phyloP scores from a whole-genome alignment of 2,113 vertebrate species.

The Aplodontia rufa region DNA sequence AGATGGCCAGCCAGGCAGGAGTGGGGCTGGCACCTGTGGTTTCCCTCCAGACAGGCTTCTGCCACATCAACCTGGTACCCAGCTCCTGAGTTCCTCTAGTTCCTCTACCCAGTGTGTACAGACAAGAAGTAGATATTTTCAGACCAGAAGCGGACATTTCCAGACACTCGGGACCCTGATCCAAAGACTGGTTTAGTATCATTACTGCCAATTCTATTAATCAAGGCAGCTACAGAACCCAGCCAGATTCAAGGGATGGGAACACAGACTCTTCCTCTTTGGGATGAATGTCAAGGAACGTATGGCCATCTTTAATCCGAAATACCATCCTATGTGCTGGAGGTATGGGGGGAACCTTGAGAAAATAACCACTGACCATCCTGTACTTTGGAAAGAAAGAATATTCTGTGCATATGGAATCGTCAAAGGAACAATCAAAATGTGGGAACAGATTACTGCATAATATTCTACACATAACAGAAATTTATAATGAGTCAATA shows the following conservation, averaged over 20 bases:
- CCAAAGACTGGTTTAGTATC: not conserved
- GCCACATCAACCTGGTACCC: not conserved
- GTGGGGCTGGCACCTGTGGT: rapidly evolving
- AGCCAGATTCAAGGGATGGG: not conserved
- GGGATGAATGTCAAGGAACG: not conserved
- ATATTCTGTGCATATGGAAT: not conserved
- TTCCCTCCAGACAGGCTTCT: not conserved
- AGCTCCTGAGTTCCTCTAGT: not conserved
- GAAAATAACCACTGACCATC: not conserved
- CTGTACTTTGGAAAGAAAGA: not conserved
- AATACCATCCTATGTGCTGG: too few relatives aligned
- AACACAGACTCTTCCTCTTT: not conserved
- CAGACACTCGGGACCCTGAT: not conserved
- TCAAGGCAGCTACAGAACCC: not conserved
- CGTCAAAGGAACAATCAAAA: not conserved
- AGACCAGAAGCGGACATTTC: too few relatives aligned
- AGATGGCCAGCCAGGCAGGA: too few relatives aligned
- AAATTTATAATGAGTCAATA: not conserved
- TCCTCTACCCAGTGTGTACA: not conserved
- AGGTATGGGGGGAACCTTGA: too few relatives aligned
- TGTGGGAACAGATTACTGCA: not conserved
- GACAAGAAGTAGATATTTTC: too few relatives aligned
- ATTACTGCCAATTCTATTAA: not conserved
- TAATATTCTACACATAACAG: not conserved
- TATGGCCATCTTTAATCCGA: not conserved